Evolutionary conservation across 2,113 vertebrate species (phyloP).

Genomic region (Colossoma macropomum): DNA sequence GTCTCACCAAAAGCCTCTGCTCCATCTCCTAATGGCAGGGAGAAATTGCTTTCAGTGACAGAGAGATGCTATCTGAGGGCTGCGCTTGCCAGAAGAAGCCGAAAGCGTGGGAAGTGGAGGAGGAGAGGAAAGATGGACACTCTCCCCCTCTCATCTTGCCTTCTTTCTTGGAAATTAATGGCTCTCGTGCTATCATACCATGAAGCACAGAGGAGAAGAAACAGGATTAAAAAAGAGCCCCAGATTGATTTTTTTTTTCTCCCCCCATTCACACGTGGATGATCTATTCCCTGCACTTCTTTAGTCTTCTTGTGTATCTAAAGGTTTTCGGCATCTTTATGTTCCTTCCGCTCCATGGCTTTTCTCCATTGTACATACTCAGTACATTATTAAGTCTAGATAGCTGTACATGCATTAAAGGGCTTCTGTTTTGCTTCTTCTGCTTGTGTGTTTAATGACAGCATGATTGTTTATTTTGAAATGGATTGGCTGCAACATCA

Average conservation of each 20-base stretch:
- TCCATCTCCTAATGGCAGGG: constrained; percentile 68
- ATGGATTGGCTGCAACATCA: constrained; percentile 3
- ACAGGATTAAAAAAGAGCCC: constrained; percentile 13
- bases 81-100: constrained; percentile 38
- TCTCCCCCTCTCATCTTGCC: constrained; percentile 59
- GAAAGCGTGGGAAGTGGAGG: constrained; percentile 52
- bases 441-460: constrained; percentile 29
- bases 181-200: constrained; percentile 62
- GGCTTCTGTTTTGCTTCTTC: too few species aligned
- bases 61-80: constrained; percentile 67
- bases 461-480: constrained; percentile 43
- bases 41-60: constrained; percentile 71
- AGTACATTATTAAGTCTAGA: neutral
- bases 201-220: constrained; percentile 48
- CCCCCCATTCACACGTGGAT: constrained; percentile 18
- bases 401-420: neutral
- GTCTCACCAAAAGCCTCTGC: constrained; percentile 56
- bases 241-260: constrained; percentile 57
- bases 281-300: constrained; percentile 26
- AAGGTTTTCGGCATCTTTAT: constrained; percentile 16
- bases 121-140: constrained; percentile 59
- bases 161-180: constrained; percentile 71
- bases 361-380: neutral
- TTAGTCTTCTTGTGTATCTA: constrained; percentile 20
- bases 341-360: neutral